Percentiles rank a stretch among this genome's conserved stretches.
phyloP scores from a whole-genome alignment of 2,888 invertebrate species.

The Aphrophora alni region DNA sequence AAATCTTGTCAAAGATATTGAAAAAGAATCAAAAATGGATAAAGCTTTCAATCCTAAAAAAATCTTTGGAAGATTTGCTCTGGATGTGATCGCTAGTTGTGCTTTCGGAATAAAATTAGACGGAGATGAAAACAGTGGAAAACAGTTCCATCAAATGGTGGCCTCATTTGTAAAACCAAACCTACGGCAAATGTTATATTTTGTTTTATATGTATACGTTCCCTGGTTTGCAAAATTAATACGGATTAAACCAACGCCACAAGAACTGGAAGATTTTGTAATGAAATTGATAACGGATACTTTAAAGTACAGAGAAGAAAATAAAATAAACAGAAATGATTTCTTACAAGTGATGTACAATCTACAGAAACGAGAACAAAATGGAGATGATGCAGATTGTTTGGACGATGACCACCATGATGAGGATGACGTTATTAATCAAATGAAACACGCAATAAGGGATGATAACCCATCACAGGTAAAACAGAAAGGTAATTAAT shows the following conservation, averaged over 20 bases:
- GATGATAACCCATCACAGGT: not conserved
- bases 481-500: not conserved
- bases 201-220: not conserved
- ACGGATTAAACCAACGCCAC: not conserved
- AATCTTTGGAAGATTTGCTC: slow-evolving; percentile 36
- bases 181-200: not conserved
- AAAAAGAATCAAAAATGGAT: slow-evolving; percentile 30
- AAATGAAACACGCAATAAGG: not conserved
- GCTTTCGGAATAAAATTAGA: slow-evolving; percentile 39
- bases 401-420: too few species aligned
- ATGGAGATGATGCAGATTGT: too few species aligned
- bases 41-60: slow-evolving; percentile 10
- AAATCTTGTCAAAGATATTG: slow-evolving; percentile 45
- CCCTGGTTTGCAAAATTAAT: slow-evolving; percentile 20
- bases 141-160: not conserved
- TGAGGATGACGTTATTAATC: not conserved
- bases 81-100: slow-evolving; percentile 43
- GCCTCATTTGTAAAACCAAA: slow-evolving; percentile 9
- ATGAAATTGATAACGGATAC: slow-evolving; percentile 40
- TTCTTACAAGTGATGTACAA: slow-evolving; percentile 43
- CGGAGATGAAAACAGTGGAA: not conserved
- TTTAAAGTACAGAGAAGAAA: slow-evolving; percentile 40
- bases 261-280: slow-evolving; percentile 38
- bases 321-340: slow-evolving; percentile 43
- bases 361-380: slow-evolving; percentile 37